Evolutionary conservation across 2,113 vertebrate species (phyloP).

Genomic region (Oryzias melastigma): DNA sequence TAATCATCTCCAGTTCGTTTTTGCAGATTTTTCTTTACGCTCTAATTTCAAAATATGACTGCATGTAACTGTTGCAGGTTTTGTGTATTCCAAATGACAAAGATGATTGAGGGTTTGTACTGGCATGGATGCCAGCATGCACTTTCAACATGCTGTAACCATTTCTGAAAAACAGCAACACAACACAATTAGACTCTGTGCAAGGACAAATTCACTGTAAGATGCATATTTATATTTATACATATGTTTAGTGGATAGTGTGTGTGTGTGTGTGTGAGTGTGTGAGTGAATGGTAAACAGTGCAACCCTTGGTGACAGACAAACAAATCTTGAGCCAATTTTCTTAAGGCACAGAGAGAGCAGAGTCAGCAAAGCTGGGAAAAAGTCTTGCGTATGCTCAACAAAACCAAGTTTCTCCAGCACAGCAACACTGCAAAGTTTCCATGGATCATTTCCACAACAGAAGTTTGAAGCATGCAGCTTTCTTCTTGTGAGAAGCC

Average conservation of each 20-base stretch:
- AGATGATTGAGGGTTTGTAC: background rate
- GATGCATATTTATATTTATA: background rate
- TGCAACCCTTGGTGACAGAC: background rate
- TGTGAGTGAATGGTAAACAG: background rate
- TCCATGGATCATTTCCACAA: conserved; percentile 4
- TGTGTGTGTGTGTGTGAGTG: background rate
- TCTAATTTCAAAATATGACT: background rate
- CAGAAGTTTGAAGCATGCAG: conserved; percentile 17
- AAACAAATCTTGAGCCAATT: background rate
- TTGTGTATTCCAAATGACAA: background rate
- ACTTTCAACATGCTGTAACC: background rate
- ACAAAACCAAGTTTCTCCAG: conserved; percentile 12
- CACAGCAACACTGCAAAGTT: background rate
- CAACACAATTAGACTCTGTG: too few species aligned
- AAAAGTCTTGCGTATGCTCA: conserved; percentile 8
- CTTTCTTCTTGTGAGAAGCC: conserved; percentile 14
- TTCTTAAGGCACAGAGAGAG: conserved; percentile 5
- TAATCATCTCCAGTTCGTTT: too few species aligned
- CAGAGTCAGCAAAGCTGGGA: background rate
- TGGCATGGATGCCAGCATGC: background rate
- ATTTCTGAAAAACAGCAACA: background rate
- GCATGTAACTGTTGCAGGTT: background rate
- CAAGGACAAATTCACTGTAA: background rate
- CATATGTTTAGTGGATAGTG: conserved; percentile 3
- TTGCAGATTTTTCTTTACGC: too few species aligned